phyloP scores from a whole-genome alignment of 2,797 vertebrate species.

The Nyctalus aviator region DNA sequence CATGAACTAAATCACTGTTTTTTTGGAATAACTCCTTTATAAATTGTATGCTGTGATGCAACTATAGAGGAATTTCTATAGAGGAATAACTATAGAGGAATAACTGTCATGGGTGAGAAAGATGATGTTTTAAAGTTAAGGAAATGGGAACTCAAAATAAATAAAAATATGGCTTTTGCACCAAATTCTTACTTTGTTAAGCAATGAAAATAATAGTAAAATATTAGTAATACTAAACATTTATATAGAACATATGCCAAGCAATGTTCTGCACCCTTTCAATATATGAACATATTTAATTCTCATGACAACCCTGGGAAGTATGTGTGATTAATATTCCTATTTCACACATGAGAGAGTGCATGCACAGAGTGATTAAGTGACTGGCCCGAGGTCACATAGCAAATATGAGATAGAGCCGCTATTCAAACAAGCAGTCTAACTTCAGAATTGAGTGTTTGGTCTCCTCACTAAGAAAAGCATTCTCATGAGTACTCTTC shows the following conservation, averaged over 20 bases:
- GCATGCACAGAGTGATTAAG: background rate
- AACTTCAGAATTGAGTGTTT: background rate
- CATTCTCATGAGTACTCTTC: background rate
- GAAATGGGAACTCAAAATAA: background rate
- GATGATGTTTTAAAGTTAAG: background rate
- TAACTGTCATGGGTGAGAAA: background rate
- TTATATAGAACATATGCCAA: background rate
- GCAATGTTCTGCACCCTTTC: background rate
- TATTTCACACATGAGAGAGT: background rate
- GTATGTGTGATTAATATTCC: background rate
- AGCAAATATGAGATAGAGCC: background rate
- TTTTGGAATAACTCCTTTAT: background rate
- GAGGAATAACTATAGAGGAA: background rate
- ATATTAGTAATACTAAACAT: background rate
- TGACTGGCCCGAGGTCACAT: background rate
- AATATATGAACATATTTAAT: background rate
- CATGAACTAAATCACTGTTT: background rate
- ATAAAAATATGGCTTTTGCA: background rate
- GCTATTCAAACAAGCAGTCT: background rate
- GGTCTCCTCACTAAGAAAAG: background rate
- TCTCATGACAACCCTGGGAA: background rate
- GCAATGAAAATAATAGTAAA: background rate
- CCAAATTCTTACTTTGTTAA: constrained; percentile 1
- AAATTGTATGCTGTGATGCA: background rate
- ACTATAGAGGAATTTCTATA: background rate